Conservation (phyloP, 2,888 invertebrate genomes). For the Pyrrhopygopsis socrates region DNA sequence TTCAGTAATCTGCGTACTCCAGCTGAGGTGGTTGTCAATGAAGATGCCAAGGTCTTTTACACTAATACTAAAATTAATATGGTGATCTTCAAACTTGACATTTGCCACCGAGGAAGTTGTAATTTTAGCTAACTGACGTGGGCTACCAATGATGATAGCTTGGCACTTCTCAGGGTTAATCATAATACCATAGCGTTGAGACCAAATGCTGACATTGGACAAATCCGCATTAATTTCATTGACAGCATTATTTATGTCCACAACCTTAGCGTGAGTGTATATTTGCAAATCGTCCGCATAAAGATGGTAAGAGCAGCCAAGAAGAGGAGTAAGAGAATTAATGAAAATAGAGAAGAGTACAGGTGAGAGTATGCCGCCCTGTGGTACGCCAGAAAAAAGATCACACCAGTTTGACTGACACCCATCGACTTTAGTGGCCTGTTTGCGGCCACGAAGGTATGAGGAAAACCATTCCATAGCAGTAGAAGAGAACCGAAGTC, state of each 20-base stretch:
- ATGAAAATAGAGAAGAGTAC: not conserved
- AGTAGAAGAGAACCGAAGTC: not conserved
- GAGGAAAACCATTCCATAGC: not conserved
- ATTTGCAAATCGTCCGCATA: not conserved
- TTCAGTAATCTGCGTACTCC: no score
- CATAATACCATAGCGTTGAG: not conserved
- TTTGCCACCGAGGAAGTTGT: no score
- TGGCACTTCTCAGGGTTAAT: no score
- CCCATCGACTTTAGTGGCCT: not conserved
- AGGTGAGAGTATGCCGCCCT: not conserved
- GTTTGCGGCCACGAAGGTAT: conserved; percentile 13
- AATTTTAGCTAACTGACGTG: no score
- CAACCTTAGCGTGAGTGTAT: not conserved
- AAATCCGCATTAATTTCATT: not conserved
- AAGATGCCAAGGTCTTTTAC: no score
- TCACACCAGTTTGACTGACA: not conserved
- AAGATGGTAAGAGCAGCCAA: conserved; percentile 2
- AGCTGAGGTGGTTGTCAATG: no score
- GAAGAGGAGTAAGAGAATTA: not conserved
- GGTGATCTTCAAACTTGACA: no score
- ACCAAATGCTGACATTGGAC: not conserved
- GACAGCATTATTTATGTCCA: not conserved
- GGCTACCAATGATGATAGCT: no score
- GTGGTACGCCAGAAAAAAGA: not conserved
- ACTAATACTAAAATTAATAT: no score